Percentiles rank a stretch among this genome's conserved stretches.
Evolutionary conservation across 2,113 vertebrate species (phyloP).

Genomic region (Vombatus ursinus): DNA sequence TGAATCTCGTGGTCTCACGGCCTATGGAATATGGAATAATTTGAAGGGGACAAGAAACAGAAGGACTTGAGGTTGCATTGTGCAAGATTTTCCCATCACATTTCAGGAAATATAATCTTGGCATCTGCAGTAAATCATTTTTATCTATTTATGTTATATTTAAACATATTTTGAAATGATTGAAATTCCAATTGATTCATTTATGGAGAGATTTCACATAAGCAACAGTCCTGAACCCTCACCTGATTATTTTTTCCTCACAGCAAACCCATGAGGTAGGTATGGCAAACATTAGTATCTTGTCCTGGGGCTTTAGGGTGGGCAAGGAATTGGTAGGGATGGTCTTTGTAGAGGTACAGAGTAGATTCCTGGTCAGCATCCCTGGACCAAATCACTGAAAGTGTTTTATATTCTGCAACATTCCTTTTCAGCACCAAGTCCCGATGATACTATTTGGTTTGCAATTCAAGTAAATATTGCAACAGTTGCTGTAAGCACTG

Average conservation of each 20-base stretch:
- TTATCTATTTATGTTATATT: not conserved
- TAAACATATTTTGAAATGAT: not conserved
- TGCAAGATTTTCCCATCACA: not conserved
- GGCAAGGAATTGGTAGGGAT: not conserved
- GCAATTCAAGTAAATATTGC: not conserved
- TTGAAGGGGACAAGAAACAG: not conserved
- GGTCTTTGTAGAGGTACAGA: not conserved
- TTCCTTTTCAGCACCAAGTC: not conserved
- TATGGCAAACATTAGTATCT: not conserved
- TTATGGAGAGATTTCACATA: not conserved
- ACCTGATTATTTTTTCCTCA: not conserved
- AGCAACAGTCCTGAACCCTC: too few species aligned
- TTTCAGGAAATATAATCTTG: not conserved
- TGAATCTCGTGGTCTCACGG: not conserved
- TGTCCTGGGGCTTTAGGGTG: not conserved
- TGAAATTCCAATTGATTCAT: not conserved
- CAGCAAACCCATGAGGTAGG: not conserved
- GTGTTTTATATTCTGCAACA: not conserved
- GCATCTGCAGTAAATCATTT: too few species aligned
- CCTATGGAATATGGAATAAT: not conserved
- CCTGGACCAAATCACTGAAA: not conserved
- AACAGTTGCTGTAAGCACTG: not conserved
- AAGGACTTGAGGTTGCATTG: not conserved
- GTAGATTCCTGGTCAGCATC: not conserved
- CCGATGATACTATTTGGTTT: not conserved